phyloP scores from a whole-genome alignment of 2,113 vertebrate genomes.

The Phrynosoma blainvillii region DNA sequence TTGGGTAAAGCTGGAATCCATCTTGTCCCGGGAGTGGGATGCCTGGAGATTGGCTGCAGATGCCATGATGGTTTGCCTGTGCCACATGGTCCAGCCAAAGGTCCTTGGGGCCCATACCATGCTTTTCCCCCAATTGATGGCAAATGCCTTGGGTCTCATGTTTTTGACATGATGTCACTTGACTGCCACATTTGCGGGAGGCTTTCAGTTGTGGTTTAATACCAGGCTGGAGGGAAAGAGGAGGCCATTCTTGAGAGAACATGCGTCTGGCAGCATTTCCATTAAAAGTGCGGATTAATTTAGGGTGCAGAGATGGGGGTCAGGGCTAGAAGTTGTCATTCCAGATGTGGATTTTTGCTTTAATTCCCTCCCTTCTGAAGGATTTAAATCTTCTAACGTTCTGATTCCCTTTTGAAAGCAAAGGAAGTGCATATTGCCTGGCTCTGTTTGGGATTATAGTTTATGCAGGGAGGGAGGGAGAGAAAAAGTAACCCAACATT shows the following conservation, averaged over 20 bases:
- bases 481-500: slow-evolving; percentile 16
- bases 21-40: neutral
- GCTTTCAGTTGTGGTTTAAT: slow-evolving; percentile 47
- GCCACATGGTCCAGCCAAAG: neutral
- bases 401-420: slow-evolving; percentile 68
- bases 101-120: neutral
- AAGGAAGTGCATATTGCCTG: slow-evolving; percentile 64
- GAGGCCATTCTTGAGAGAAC: slow-evolving; percentile 55
- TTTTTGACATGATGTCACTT: neutral
- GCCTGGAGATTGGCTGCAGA: neutral
- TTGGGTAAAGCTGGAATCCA: neutral
- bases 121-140: neutral
- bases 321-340: slow-evolving; percentile 67
- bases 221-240: neutral
- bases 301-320: slow-evolving; percentile 24
- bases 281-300: slow-evolving; percentile 69
- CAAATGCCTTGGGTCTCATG: neutral
- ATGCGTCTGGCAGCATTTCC: slow-evolving; percentile 66
- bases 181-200: rapidly evolving
- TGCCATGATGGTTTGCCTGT: neutral
- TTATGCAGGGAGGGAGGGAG: neutral
- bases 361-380: slow-evolving; percentile 54
- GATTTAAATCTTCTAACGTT: slow-evolving; percentile 57
- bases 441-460: slow-evolving; percentile 51
- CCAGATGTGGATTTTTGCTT: slow-evolving; percentile 74